phyloP scores from a whole-genome alignment of 1,140 invertebrate genomes.

The Megathymus violae region DNA sequence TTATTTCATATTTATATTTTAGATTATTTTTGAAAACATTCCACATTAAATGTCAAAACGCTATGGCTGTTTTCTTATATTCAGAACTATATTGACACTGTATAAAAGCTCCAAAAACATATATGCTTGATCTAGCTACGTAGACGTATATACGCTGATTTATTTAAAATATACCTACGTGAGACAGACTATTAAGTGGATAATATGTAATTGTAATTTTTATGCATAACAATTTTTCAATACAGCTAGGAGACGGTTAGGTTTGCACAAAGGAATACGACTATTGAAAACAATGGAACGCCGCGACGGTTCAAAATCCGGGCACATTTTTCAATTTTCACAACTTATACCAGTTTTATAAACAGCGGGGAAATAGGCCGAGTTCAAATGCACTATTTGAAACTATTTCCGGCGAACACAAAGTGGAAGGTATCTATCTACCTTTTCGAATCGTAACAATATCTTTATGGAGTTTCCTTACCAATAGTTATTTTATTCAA shows the following conservation, averaged over 20 bases:
- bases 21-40: too few relatives aligned
- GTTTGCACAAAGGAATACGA: background rate
- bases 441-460: background rate
- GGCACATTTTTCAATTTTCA: slow-evolving; percentile 22
- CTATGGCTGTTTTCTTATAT: too few relatives aligned
- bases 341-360: slow-evolving; percentile 6
- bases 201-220: background rate
- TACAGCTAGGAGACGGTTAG: background rate
- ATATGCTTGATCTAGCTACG: too few relatives aligned
- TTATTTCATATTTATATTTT: too few relatives aligned
- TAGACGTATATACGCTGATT: too few relatives aligned
- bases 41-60: too few relatives aligned
- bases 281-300: background rate
- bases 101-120: too few relatives aligned
- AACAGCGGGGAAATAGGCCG: slow-evolving; percentile 9
- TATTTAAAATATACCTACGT: too few relatives aligned
- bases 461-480: background rate
- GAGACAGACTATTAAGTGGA: too few relatives aligned
- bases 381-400: slow-evolving; percentile 5
- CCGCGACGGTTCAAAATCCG: slow-evolving; percentile 18
- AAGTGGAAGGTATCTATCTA: too few relatives aligned
- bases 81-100: too few relatives aligned
- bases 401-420: background rate
- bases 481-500: background rate
- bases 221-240: background rate